These are phyloP conservation scores for Calephelis perditalis DNA, from an alignment of 2,888 invertebrate species.

Conservation along the genomic window DNA sequence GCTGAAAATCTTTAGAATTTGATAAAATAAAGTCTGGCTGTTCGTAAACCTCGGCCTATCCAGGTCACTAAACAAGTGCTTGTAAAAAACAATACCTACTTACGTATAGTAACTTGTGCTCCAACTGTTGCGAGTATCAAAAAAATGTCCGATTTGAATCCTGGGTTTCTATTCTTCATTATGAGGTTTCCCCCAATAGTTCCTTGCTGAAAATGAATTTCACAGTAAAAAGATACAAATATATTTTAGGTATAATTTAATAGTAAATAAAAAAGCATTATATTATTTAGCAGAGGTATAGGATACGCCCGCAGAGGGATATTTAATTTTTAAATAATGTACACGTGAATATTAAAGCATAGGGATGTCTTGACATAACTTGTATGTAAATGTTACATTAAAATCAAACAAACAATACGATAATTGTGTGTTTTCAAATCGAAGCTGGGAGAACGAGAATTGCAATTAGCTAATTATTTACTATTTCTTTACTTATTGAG, in stretches of 20 bases:
- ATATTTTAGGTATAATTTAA: not conserved
- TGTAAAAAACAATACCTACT: slow-evolving; percentile 26
- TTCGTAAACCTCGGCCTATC: not conserved
- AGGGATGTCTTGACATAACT: too few species aligned
- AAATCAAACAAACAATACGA: too few species aligned
- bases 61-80: not conserved
- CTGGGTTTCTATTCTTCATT: slow-evolving; percentile 80
- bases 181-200: slow-evolving; percentile 84
- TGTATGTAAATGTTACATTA: too few species aligned
- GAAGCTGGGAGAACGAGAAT: too few species aligned
- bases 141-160: slow-evolving; percentile 85
- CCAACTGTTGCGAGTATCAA: slow-evolving; percentile 62
- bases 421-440: too few species aligned
- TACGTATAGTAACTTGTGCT: slow-evolving; percentile 50
- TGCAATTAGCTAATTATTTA: too few species aligned
- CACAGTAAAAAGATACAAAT: not conserved
- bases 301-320: too few species aligned
- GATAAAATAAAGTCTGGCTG: not conserved
- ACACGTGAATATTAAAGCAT: too few species aligned
- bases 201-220: slow-evolving; percentile 65
- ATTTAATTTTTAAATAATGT: too few species aligned
- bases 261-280: too few species aligned
- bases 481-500: too few species aligned
- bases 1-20: not conserved
- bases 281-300: too few species aligned